Evolutionary conservation across 2,113 vertebrate species (phyloP), one percentile per base, ranked within the genome.

Genomic region (Propithecus coquereli): DNA sequence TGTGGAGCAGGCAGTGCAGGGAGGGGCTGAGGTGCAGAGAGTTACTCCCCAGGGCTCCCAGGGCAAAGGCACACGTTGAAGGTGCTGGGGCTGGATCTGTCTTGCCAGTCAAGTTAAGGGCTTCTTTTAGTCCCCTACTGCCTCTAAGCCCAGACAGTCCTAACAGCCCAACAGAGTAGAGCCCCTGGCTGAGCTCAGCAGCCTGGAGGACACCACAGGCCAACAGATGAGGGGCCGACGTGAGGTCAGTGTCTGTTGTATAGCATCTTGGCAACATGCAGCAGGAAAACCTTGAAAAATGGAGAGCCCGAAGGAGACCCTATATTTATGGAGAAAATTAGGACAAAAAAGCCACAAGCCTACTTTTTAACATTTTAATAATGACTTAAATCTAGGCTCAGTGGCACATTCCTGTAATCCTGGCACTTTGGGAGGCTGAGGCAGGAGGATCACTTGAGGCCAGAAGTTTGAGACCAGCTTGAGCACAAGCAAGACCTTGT

Each of bases 291-390:
- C 68, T 59, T 92, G 30, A 74, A 65, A 81, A 91, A 68, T 61
- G 16, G 79, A 57, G 61, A 91, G 5, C 74, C 59, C 65, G 66
- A 50, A 83, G 25, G 34, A 80, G 13, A 87, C 34, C 34, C 5
- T 43, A 10, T 68, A 70, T 74, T 95, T 87, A 45, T 37, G 37
- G 37, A 76, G 47, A 88, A 93, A 87, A 52, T 43, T 45, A 84
- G 63, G 77, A 74, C 50, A 32, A 90, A 90, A 68, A 68, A 63
- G 23, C 27, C 52, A 82, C 34, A 87, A 34, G 17, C 7, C 61
- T 93, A 54, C 45, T 95, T 92, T 50, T 65, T 57, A 65, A 76
- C 5, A 70, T 87, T 83, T 94, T 40, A 87, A 79, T 79, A 83
- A 59, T 47, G 14, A 80, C 7, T 93, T 92, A 80, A 76, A 68